Evolutionary conservation across 1,140 invertebrate genomes (phyloP).

Genomic region (Drosophila simulans): DNA sequence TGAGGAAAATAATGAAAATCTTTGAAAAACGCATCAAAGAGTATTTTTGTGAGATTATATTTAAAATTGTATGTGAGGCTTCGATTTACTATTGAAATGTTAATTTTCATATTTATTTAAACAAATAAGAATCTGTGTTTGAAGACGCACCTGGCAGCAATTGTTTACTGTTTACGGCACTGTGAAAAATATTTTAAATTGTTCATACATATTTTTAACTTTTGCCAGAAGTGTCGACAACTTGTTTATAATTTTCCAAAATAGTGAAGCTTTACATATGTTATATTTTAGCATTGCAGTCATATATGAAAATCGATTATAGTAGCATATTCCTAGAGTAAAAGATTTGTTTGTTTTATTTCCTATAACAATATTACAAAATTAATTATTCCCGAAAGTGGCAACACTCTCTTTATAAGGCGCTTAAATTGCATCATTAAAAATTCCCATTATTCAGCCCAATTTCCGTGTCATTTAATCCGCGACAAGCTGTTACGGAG

Average conservation of each 20-base stretch:
- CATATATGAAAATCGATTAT: neutral
- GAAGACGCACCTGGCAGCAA: neutral
- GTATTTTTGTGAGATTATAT: neutral
- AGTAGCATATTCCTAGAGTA: no score
- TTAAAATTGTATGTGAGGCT: neutral
- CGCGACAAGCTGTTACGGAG: constrained; percentile 1
- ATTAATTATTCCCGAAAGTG: neutral
- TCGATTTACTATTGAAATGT: neutral
- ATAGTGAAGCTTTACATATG: neutral
- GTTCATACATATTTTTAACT: neutral
- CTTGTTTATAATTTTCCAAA: neutral
- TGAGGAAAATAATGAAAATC: neutral
- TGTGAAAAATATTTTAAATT: constrained; percentile 3
- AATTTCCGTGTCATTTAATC: constrained; percentile 22
- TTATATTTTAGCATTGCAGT: neutral
- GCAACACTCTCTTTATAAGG: no score
- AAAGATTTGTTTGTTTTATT: no score
- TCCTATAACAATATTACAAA: neutral
- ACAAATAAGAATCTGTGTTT: neutral
- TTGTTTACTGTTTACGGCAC: constrained; percentile 1
- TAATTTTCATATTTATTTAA: neutral
- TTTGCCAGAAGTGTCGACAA: neutral
- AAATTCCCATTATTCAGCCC: constrained; percentile 1
- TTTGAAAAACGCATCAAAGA: neutral
- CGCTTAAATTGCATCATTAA: neutral